A percentile compares a stretch with the other conserved stretches of the same genome.
Evolutionary conservation across 1,140 invertebrate species (phyloP).

Genomic region (Polypedilum pembai): DNA sequence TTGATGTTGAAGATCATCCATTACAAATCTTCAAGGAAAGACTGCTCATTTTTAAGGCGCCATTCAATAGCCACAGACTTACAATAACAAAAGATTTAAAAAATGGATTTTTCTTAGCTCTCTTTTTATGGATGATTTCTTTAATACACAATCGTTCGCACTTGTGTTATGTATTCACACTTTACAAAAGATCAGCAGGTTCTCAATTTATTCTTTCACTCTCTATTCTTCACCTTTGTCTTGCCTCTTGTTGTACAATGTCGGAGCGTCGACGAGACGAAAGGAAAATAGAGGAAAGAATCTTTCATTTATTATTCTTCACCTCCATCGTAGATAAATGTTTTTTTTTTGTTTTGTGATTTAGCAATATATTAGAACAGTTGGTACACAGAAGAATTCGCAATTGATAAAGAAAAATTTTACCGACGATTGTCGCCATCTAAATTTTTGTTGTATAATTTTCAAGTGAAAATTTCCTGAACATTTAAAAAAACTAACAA

Average conservation of each 20-base stretch:
- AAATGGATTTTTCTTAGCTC: conserved; percentile 10
- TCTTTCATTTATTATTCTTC: background rate
- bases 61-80: conserved; percentile 8
- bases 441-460: too few species aligned
- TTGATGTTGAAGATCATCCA: too few species aligned
- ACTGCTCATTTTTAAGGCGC: background rate
- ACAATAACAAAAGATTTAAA: background rate
- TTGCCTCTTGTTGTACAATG: conserved; percentile 5
- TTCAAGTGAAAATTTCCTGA: too few species aligned
- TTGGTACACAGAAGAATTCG: background rate
- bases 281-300: background rate
- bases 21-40: too few species aligned
- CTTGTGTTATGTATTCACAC: background rate
- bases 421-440: background rate
- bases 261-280: background rate
- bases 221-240: background rate
- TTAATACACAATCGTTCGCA: conserved; percentile 12
- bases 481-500: background rate
- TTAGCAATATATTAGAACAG: background rate
- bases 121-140: conserved; percentile 14
- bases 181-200: conserved; percentile 17
- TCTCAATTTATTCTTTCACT: background rate
- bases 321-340: background rate
- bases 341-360: background rate
- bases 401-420: background rate